Evolutionary conservation across 2,113 vertebrate species (phyloP).

Genomic region (Puntigrus tetrazona): DNA sequence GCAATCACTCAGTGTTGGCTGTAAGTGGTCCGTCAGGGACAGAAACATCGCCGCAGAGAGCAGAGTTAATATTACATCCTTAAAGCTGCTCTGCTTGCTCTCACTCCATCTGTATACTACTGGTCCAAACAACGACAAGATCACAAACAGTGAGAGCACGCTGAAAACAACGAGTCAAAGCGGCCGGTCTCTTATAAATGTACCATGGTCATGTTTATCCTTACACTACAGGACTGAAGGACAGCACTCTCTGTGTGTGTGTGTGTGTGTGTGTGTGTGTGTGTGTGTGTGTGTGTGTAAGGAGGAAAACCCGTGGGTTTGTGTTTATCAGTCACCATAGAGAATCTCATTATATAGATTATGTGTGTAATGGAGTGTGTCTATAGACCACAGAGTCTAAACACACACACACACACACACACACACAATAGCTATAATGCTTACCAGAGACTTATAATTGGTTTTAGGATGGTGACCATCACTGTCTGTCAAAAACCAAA

Average conservation of each 20-base stretch:
- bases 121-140: not conserved
- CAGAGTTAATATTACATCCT: not conserved
- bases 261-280: not conserved
- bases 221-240: not conserved
- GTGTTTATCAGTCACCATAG: conserved; percentile 59
- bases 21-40: conserved; percentile 18
- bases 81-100: not conserved
- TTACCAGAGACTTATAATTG: not conserved
- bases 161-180: not conserved
- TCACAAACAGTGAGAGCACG: not conserved
- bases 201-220: no score
- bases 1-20: not conserved
- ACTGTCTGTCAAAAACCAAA: not conserved
- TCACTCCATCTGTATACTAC: not conserved
- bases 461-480: not conserved
- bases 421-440: not conserved
- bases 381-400: conserved; percentile 72
- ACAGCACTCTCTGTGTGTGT: not conserved
- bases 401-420: conserved; percentile 47
- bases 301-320: conserved; percentile 12
- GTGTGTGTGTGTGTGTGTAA: not conserved
- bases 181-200: no score
- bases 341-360: conserved; percentile 82
- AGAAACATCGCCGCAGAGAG: conserved; percentile 1
- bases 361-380: conserved; percentile 77